phyloP scores from a whole-genome alignment of 2,113 vertebrate genomes.

The Melanerpes aurifrons region DNA sequence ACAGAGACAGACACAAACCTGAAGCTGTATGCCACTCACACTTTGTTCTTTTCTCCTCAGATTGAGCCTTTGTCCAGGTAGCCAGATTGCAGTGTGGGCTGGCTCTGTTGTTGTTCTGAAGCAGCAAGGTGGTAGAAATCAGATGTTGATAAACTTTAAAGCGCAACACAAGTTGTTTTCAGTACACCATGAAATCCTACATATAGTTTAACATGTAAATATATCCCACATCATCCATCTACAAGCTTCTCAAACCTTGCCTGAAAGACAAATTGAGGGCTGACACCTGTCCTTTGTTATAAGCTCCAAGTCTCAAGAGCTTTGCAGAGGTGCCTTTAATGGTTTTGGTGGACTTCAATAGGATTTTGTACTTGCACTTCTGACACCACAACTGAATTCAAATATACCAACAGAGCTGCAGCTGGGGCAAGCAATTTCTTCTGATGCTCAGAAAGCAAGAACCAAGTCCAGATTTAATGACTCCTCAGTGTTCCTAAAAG shows the following conservation, averaged over 20 bases:
- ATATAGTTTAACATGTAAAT: constrained; percentile 17
- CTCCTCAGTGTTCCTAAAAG: not conserved
- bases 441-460: constrained; percentile 44
- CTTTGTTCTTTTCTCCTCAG: not conserved
- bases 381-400: constrained; percentile 30
- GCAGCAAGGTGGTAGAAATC: constrained; percentile 9
- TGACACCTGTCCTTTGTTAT: not conserved
- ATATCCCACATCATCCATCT: not conserved
- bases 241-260: not conserved
- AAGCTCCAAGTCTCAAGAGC: not conserved
- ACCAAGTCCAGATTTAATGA: constrained; percentile 31
- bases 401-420: not conserved
- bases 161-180: not conserved
- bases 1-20: not conserved
- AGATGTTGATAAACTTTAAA: constrained; percentile 44
- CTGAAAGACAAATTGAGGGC: not conserved
- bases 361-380: constrained; percentile 22
- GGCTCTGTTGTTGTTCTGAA: not conserved
- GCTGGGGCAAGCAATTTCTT: constrained; percentile 17
- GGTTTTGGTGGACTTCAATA: constrained; percentile 6
- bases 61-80: not conserved
- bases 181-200: not conserved
- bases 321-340: not conserved
- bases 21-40: not conserved
- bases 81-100: constrained; percentile 4